phyloP scores from a whole-genome alignment of 2,888 invertebrate genomes.

The Lasioglossum leucozonium region DNA sequence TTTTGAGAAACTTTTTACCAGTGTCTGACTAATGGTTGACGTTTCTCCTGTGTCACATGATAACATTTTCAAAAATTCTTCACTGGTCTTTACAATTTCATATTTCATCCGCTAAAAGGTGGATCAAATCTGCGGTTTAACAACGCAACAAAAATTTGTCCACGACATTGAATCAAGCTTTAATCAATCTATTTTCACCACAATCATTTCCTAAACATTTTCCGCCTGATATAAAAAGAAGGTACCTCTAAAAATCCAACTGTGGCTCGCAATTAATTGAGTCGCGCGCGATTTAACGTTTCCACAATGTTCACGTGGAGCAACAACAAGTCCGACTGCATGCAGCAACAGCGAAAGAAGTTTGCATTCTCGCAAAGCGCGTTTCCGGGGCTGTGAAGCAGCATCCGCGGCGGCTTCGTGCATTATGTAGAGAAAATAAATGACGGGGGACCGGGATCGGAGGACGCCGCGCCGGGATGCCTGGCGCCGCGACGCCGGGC shows the following conservation, averaged over 20 bases:
- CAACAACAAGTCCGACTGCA: neutral
- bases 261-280: neutral
- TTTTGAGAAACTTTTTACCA: neutral
- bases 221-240: neutral
- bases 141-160: neutral
- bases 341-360: neutral
- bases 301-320: neutral
- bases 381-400: slow-evolving; percentile 19
- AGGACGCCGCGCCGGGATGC: slow-evolving; percentile 76
- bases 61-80: too few relatives aligned
- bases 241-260: neutral
- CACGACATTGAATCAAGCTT: neutral
- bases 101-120: too few relatives aligned
- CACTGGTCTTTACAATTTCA: too few relatives aligned
- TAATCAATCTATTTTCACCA: too few relatives aligned
- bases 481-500: slow-evolving; percentile 71
- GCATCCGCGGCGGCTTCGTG: slow-evolving; percentile 58
- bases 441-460: slow-evolving; percentile 68
- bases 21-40: neutral
- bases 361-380: neutral
- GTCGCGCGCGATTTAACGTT: neutral
- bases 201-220: too few relatives aligned
- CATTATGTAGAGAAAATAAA: slow-evolving; percentile 76
- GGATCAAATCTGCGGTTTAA: neutral
- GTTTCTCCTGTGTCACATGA: neutral